Evolutionary conservation across 2,113 vertebrate species (phyloP).

Genomic region (Nothoprocta pentlandii): DNA sequence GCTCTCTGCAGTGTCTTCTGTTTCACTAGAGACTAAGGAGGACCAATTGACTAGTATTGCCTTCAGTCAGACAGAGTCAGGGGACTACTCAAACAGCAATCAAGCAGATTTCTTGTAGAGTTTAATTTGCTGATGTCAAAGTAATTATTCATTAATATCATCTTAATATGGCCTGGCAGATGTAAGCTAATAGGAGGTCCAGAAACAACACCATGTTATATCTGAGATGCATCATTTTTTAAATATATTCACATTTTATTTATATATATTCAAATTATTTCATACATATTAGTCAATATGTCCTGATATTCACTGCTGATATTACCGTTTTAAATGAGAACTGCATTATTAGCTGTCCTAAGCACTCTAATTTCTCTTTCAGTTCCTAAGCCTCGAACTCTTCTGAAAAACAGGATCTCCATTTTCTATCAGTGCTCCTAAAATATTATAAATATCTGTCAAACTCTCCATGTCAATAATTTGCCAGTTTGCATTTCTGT

Average conservation of each 20-base stretch:
- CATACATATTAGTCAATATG: not conserved
- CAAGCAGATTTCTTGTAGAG: rapidly evolving
- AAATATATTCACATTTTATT: not conserved
- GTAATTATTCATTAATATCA: not conserved
- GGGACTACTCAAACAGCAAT: not conserved
- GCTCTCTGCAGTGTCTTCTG: not conserved
- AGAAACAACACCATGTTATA: not conserved
- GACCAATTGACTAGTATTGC: not conserved
- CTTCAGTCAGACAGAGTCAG: not conserved
- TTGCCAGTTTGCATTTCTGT: not conserved
- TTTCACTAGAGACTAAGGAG: not conserved
- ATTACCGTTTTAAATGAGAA: not conserved
- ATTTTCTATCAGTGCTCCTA: not conserved
- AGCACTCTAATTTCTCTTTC: not conserved
- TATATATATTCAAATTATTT: not conserved
- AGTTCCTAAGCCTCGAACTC: not conserved
- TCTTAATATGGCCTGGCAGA: not conserved
- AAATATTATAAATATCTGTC: not conserved
- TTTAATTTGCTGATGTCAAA: rapidly evolving
- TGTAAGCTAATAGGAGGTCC: rapidly evolving
- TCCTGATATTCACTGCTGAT: not conserved
- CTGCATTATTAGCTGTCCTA: not conserved
- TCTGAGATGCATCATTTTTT: not conserved
- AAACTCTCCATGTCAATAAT: not conserved
- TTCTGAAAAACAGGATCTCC: not conserved